phyloP scores from a whole-genome alignment of 1,140 invertebrate species.

The Drosophila melanica region DNA sequence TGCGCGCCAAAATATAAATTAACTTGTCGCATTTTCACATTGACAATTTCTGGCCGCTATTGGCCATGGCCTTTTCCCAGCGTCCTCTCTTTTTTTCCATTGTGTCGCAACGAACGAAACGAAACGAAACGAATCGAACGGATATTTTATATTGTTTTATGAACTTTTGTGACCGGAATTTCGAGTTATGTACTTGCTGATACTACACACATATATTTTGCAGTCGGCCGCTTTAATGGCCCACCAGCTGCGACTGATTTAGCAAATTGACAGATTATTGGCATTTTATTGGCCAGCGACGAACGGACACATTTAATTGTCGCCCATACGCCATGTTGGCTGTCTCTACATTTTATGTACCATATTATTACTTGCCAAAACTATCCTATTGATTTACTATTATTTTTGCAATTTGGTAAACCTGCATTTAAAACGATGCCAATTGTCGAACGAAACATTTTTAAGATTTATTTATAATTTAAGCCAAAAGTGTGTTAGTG shows the following conservation, averaged over 20 bases:
- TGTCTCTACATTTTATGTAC: not conserved
- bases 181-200: constrained; percentile 21
- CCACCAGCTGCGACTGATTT: constrained; percentile 66
- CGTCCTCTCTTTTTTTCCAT: constrained; percentile 36
- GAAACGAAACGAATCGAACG: constrained; percentile 28
- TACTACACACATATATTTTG: constrained; percentile 22
- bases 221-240: constrained; percentile 48
- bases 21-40: constrained; percentile 71
- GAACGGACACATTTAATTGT: constrained; percentile 42
- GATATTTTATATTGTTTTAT: constrained; percentile 77
- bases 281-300: constrained; percentile 59
- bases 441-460: not conserved
- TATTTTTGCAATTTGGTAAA: not conserved
- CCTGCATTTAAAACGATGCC: not conserved
- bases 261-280: constrained; percentile 78
- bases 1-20: constrained; percentile 58
- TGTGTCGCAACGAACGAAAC: constrained; percentile 23
- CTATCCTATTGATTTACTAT: constrained; percentile 23
- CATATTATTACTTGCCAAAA: not conserved
- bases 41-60: constrained; percentile 59
- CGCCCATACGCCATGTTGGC: constrained; percentile 35
- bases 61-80: constrained; percentile 44
- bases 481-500: not conserved
- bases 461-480: not conserved
- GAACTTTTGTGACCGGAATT: constrained; percentile 55